Conservation (phyloP, 92 coral and sea anemone genomes). For the Muricea muricata region DNA sequence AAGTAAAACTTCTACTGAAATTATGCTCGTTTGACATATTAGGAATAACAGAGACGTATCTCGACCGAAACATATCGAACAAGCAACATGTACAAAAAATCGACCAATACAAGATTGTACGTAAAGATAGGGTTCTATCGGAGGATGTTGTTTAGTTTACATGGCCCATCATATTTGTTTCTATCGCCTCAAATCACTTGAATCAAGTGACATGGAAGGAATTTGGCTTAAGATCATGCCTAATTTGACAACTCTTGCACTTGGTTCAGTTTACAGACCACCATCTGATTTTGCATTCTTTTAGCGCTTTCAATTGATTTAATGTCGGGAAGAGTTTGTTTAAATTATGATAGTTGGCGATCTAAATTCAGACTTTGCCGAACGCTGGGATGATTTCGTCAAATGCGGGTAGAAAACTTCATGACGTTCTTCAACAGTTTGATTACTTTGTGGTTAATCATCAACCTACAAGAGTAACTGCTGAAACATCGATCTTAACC, state of each 20-base stretch:
- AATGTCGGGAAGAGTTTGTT: constrained; percentile 28
- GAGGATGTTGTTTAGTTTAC: constrained; percentile 46
- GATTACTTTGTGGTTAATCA: neutral
- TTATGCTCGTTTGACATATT: no score
- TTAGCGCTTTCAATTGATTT: neutral
- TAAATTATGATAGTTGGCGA: constrained; percentile 1
- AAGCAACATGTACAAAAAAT: constrained; percentile 44
- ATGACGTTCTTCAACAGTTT: neutral
- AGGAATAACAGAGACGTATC: constrained; percentile 33
- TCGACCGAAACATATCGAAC: constrained; percentile 38
- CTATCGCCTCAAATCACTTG: constrained; percentile 32
- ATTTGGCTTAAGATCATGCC: constrained; percentile 47
- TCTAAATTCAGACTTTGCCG: neutral
- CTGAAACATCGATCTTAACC: neutral
- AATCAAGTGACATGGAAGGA: constrained; percentile 31
- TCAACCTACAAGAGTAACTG: neutral
- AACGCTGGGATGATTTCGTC: neutral
- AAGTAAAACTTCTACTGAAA: no score
- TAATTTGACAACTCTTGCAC: neutral
- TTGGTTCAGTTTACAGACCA: constrained; percentile 47
- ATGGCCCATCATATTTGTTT: constrained; percentile 29
- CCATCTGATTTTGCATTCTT: constrained; percentile 32
- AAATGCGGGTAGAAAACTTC: neutral
- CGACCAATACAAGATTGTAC: constrained; percentile 35
- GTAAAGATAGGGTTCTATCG: constrained; percentile 44